Evolutionary conservation across 2,888 invertebrate species (phyloP).

Genomic region (Clistopyga incitator): DNA sequence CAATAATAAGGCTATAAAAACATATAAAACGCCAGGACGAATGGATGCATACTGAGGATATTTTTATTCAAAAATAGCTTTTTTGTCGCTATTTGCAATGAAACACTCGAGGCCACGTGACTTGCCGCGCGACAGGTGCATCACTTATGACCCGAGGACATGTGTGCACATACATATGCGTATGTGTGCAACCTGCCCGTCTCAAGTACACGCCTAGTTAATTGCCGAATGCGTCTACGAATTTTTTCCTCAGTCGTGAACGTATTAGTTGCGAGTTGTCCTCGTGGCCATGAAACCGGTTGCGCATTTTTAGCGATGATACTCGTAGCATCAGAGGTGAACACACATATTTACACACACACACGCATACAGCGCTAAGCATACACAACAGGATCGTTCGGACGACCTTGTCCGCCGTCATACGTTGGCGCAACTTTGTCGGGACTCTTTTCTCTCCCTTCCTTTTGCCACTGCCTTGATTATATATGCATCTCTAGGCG

Average conservation of each 20-base stretch:
- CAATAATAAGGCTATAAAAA: neutral
- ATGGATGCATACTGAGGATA: neutral
- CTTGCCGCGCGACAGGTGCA: constrained; percentile 24
- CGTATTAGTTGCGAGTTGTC: neutral
- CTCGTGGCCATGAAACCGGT: constrained; percentile 73
- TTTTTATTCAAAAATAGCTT: neutral
- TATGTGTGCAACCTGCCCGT: constrained; percentile 37
- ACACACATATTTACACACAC: constrained; percentile 17
- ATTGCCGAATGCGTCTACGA: constrained; percentile 39
- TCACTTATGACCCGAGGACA: constrained; percentile 11
- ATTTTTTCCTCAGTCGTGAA: constrained; percentile 24
- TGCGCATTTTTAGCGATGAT: constrained; percentile 78
- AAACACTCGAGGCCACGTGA: neutral
- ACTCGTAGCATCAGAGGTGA: constrained; percentile 61
- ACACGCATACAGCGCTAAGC: constrained; percentile 31
- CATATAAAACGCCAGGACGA: neutral
- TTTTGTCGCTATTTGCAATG: neutral
- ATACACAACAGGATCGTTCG: constrained; percentile 46
- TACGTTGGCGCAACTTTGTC: constrained; percentile 55
- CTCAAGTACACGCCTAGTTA: constrained; percentile 41
- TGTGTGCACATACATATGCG: neutral
- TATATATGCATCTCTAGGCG: constrained; percentile 31
- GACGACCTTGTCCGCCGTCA: constrained; percentile 67
- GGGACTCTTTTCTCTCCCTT: constrained; percentile 29
- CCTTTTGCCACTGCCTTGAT: neutral